Evolutionary conservation across 2,113 vertebrate genomes (phyloP).

Genomic region (Oryzias curvinotus): DNA sequence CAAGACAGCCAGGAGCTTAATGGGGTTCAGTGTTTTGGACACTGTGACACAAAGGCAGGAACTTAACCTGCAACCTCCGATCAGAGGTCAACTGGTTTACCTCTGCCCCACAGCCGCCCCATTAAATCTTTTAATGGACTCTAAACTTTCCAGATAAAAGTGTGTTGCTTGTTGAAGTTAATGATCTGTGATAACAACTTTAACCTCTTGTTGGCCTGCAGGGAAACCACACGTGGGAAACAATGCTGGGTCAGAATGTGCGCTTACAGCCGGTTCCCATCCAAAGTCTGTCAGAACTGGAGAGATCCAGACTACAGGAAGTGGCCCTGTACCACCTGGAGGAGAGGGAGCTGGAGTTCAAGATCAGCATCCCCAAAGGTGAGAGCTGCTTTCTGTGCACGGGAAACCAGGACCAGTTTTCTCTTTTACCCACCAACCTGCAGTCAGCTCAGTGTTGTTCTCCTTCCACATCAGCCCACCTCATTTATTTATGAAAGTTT

Average conservation of each 20-base stretch:
- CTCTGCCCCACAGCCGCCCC: too few species aligned
- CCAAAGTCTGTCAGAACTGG: conserved; percentile 81
- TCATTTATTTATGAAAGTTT: too few species aligned
- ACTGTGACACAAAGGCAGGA: too few species aligned
- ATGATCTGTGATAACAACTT: background rate
- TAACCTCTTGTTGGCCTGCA: conserved; percentile 10
- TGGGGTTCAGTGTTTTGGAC: too few species aligned
- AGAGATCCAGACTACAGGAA: conserved; percentile 77
- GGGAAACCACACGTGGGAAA: conserved; percentile 77
- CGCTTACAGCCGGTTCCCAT: conserved; percentile 76
- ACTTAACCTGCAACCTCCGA: too few species aligned
- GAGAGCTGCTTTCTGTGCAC: background rate
- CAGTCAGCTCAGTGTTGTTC: too few species aligned
- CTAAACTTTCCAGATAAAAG: conserved; percentile 2
- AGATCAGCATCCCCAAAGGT: conserved; percentile 81
- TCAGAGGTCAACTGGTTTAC: too few species aligned
- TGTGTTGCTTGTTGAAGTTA: background rate
- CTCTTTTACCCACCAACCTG: too few species aligned
- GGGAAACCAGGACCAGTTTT: too few species aligned
- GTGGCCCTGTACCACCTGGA: conserved; percentile 79
- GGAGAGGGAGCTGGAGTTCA: conserved; percentile 73
- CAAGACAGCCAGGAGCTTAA: too few species aligned
- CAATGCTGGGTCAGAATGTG: conserved; percentile 80
- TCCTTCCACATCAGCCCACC: too few species aligned
- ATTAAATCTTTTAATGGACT: background rate